Conservation (phyloP, 2,888 invertebrate genomes). For the Andrena praecox region DNA sequence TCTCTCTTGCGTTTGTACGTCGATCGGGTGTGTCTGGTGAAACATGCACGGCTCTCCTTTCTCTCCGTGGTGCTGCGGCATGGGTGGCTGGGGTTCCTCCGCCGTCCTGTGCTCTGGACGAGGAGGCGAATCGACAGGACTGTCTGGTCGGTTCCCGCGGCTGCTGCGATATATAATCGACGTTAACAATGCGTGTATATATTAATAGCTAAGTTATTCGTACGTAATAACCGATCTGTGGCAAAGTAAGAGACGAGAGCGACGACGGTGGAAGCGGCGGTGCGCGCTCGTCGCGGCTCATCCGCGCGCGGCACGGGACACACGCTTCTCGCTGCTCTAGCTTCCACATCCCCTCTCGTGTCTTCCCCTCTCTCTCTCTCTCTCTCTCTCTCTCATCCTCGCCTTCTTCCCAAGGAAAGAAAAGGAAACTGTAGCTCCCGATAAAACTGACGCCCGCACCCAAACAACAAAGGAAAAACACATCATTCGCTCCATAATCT, state of each 20-base stretch:
- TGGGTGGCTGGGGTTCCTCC: background rate
- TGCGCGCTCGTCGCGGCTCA: background rate
- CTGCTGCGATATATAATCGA: slow-evolving; percentile 5
- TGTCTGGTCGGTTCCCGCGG: background rate
- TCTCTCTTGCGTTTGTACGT: background rate
- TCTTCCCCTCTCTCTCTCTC: too few relatives aligned
- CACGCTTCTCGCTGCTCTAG: too few relatives aligned
- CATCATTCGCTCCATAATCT: slow-evolving; percentile 44
- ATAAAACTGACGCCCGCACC: slow-evolving; percentile 11
- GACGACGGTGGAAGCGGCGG: slow-evolving; percentile 24
- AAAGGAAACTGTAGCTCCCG: background rate
- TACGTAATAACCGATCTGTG: background rate
- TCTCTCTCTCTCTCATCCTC: too few relatives aligned
- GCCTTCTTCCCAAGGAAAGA: background rate
- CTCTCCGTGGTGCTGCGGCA: background rate
- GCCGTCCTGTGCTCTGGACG: background rate
- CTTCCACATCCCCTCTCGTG: too few relatives aligned
- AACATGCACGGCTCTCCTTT: background rate
- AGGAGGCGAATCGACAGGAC: background rate
- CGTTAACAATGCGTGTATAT: background rate
- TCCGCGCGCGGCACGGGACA: background rate
- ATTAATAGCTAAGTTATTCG: background rate
- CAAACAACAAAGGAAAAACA: slow-evolving; percentile 22
- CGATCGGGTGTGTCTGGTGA: background rate
- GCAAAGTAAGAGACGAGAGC: slow-evolving; percentile 39